Conservation (phyloP, 2,888 invertebrate genomes). For the Cheiracanthium punctorium region DNA sequence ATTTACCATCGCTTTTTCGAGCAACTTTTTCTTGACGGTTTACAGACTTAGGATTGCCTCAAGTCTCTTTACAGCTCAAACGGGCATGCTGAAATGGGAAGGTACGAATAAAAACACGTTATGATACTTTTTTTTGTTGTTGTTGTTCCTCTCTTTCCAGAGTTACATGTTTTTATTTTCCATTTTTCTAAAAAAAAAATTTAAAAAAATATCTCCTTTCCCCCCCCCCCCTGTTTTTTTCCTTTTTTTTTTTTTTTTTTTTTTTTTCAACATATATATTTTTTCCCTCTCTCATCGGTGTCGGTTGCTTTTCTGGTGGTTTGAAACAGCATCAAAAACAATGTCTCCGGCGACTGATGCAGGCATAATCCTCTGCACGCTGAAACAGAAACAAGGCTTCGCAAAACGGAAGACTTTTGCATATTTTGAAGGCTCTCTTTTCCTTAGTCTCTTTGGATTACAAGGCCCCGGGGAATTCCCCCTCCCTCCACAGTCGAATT, state of each 20-base stretch:
- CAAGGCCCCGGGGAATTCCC: conserved; percentile 44
- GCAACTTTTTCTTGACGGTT: conserved; percentile 56
- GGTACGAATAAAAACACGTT: conserved; percentile 65
- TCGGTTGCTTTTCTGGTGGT: conserved; percentile 68
- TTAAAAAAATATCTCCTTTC: no score
- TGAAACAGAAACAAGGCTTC: conserved; percentile 46
- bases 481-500: conserved; percentile 25
- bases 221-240: conserved; percentile 11
- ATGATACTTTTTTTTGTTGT: conserved; percentile 56
- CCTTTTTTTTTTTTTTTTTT: conserved; percentile 23
- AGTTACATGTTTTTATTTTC: background rate
- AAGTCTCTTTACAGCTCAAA: conserved; percentile 65
- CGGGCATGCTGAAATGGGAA: conserved; percentile 63
- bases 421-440: conserved; percentile 54
- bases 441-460: conserved; percentile 65
- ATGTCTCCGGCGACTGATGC: conserved; percentile 63
- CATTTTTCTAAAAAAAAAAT: background rate
- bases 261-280: conserved; percentile 17
- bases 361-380: conserved; percentile 55
- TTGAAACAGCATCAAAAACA: conserved; percentile 59
- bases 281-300: conserved; percentile 39
- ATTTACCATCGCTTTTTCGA: conserved; percentile 60
- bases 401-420: conserved; percentile 61
- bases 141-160: conserved; percentile 20
- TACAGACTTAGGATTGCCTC: conserved; percentile 70